A percentile compares a stretch with the other conserved stretches of the same genome.
phyloP scores from a whole-genome alignment of 2,888 invertebrate genomes.

The Nasonia oneida region DNA sequence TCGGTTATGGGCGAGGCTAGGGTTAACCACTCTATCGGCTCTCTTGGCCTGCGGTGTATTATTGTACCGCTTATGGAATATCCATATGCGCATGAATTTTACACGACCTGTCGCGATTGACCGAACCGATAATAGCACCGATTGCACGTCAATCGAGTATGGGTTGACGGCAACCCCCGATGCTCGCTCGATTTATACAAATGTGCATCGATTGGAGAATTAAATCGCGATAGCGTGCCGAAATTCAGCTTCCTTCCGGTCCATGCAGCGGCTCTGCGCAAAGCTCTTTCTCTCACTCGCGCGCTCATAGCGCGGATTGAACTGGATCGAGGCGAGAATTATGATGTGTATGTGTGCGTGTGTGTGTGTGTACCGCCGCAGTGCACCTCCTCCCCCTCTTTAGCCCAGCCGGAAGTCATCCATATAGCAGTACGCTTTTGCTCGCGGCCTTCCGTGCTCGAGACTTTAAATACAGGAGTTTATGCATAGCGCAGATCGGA shows the following conservation, averaged over 20 bases:
- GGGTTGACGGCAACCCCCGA: no score
- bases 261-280: background rate
- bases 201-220: no score
- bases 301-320: slow-evolving; percentile 38
- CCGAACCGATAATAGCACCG: no score
- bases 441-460: slow-evolving; percentile 17
- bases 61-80: background rate
- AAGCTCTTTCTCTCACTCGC: background rate
- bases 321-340: slow-evolving; percentile 52
- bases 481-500: slow-evolving; percentile 26
- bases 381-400: slow-evolving; percentile 38
- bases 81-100: no score
- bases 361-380: slow-evolving; percentile 47
- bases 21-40: background rate
- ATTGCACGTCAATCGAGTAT: no score
- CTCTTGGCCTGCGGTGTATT: background rate
- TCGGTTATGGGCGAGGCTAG: background rate
- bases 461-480: slow-evolving; percentile 48
- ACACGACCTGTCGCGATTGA: no score
- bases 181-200: no score
- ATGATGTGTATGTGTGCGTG: slow-evolving; percentile 21
- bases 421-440: slow-evolving; percentile 58
- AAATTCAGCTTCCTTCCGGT: background rate
- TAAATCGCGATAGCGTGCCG: no score
- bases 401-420: slow-evolving; percentile 62